Percentiles rank a stretch among this genome's conserved stretches.
phyloP scores from a whole-genome alignment of 2,797 vertebrate genomes.

The Dicrostonyx torquatus region DNA sequence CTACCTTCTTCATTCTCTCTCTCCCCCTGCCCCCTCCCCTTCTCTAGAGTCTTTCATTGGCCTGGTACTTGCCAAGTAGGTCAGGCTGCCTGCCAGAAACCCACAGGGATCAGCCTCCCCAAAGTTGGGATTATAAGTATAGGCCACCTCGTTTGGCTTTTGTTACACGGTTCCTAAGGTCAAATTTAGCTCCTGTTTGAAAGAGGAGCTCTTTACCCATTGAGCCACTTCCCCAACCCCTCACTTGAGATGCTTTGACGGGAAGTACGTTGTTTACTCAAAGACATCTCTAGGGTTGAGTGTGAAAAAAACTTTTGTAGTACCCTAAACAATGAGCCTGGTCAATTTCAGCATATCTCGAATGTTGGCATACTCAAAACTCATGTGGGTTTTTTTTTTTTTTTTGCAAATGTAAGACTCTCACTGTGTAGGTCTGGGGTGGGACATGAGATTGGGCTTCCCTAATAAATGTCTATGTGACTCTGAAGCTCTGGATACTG shows the following conservation, averaged over 20 bases:
- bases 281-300: not conserved
- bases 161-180: not conserved
- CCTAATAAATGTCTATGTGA: not conserved
- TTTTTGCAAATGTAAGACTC: not conserved
- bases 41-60: not conserved
- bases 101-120: not conserved
- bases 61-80: not conserved
- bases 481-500: not conserved
- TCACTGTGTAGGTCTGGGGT: not conserved
- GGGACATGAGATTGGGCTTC: not conserved
- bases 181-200: not conserved
- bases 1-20: too few species aligned
- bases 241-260: not conserved
- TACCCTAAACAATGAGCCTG: not conserved
- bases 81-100: not conserved
- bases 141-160: not conserved
- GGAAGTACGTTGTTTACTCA: not conserved
- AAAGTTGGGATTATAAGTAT: not conserved
- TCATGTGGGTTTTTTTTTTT: not conserved
- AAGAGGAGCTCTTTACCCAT: not conserved
- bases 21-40: accelerated
- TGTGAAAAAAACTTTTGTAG: not conserved
- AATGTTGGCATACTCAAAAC: not conserved
- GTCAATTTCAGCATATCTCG: not conserved
- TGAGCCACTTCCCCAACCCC: not conserved